These are phyloP conservation scores for Platichthys flesus DNA, from an alignment of 2,113 vertebrate genomes.

Conservation along the genomic window DNA sequence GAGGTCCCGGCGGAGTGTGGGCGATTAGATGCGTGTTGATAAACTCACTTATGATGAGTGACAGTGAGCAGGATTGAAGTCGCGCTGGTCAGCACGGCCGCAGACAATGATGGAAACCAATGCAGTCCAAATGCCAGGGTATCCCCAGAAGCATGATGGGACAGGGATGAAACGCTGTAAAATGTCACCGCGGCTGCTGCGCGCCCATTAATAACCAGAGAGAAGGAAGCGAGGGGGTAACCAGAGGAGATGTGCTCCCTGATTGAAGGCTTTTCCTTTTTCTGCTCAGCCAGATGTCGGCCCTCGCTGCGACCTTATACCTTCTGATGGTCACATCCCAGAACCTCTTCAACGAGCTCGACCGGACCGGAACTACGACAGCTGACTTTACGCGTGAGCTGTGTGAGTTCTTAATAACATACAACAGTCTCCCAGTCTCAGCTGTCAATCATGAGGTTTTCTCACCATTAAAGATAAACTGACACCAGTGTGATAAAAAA, in stretches of 20 bases:
- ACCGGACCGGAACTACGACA: constrained; percentile 48
- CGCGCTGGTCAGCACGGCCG: constrained; percentile 80
- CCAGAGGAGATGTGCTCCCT: constrained; percentile 84
- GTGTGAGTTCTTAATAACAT: too few species aligned
- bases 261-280: constrained; percentile 84
- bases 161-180: constrained; percentile 83
- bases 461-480: too few species aligned
- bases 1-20: constrained; percentile 86
- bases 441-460: too few species aligned
- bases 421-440: too few species aligned
- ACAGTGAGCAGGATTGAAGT: constrained; percentile 90
- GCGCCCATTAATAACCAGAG: constrained; percentile 86
- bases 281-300: constrained; percentile 85
- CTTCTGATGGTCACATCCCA: constrained; percentile 71
- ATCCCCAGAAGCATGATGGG: constrained; percentile 86
- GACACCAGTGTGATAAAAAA: too few species aligned
- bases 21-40: constrained; percentile 88
- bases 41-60: constrained; percentile 92
- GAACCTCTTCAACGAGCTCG: constrained; percentile 9
- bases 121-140: constrained; percentile 86
- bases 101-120: constrained; percentile 88
- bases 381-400: constrained; percentile 29
- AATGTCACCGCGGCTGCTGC: constrained; percentile 84
- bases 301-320: constrained; percentile 79
- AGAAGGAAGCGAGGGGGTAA: constrained; percentile 81